Evolutionary conservation across 2,797 vertebrate genomes (phyloP), one percentile per base, ranked within the genome.

Genomic region (Momotus momota): DNA sequence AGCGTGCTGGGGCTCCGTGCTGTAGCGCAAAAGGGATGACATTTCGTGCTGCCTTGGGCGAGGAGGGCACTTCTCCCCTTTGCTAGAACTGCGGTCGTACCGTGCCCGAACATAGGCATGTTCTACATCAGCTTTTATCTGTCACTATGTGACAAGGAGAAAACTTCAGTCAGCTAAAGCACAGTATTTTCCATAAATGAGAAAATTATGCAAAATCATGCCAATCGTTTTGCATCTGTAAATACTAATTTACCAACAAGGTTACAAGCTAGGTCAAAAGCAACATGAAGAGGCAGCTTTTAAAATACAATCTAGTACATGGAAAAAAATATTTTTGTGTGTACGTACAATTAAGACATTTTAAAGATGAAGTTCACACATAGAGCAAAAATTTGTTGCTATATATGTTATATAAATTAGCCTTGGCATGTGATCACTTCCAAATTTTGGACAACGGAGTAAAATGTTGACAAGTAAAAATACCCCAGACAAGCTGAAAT

Each of bases 1-100:
- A 3, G 40, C 4, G 54, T 8, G 43, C 20, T 26, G 79, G 60
- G 20, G 38, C 66, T 79, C 66, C 40, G 3, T 19, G 66, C 11
- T 20, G 0, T 3, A 9, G 72, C 13, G 6, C 46, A 5, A 67
- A 7, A 55, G 41, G 25, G 64, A 0, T 5, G 69, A 12, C 29
- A 13, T 35, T 5, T 11, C 33, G 0, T 10, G 18, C 40, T 55
- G 70, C 61, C 46, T 33, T 20, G 12, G 2, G 10, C 73, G 19
- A 20, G 60, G 51, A 69, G 38, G 55, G 22, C 7, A 7, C 54
- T 22, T 52, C 38, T 52, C 7, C 52, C 52, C 22, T 35, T 16
- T 0, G 66, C 73, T 40, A 6, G 43, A n/a, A 2, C 14, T 22
- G 40, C 75, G 58, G 26, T 5, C 45, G 1, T 8, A 3, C 31